Conservation (phyloP, 2,888 invertebrate genomes). For the Steinernema carpocapsae region DNA sequence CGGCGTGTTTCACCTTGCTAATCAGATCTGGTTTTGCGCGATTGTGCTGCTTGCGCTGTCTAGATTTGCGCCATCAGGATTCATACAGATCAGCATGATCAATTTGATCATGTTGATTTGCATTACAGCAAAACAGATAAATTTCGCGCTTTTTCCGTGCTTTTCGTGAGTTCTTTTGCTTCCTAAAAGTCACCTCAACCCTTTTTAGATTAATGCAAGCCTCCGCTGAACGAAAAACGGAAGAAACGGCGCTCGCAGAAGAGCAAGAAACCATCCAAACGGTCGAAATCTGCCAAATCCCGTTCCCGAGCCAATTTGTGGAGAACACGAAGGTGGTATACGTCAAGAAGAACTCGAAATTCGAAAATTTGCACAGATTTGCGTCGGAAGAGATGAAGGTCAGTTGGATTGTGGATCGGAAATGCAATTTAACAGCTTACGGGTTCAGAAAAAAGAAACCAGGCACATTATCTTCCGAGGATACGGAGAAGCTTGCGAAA, state of each 20-base stretch:
- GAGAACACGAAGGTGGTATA: not conserved
- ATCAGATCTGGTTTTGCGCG: too few relatives aligned
- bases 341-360: slow-evolving; percentile 19
- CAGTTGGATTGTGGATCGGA: not conserved
- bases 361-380: not conserved
- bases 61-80: not conserved
- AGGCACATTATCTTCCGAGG: slow-evolving; percentile 45
- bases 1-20: too few relatives aligned
- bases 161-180: too few relatives aligned
- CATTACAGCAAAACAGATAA: too few relatives aligned
- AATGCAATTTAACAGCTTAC: not conserved
- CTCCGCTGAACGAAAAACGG: too few relatives aligned
- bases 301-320: not conserved
- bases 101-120: too few relatives aligned
- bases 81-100: too few relatives aligned
- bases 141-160: too few relatives aligned
- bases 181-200: too few relatives aligned
- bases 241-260: too few relatives aligned
- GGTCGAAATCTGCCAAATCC: not conserved
- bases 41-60: too few relatives aligned
- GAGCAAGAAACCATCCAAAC: slow-evolving; percentile 1
- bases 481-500: slow-evolving; percentile 45
- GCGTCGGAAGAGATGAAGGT: not conserved
- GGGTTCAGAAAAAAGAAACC: slow-evolving; percentile 26
- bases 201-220: too few relatives aligned